Evolutionary conservation across 2,888 invertebrate species (phyloP), one percentile per base, ranked within the genome.

Genomic region (Dascillus cervinus): DNA sequence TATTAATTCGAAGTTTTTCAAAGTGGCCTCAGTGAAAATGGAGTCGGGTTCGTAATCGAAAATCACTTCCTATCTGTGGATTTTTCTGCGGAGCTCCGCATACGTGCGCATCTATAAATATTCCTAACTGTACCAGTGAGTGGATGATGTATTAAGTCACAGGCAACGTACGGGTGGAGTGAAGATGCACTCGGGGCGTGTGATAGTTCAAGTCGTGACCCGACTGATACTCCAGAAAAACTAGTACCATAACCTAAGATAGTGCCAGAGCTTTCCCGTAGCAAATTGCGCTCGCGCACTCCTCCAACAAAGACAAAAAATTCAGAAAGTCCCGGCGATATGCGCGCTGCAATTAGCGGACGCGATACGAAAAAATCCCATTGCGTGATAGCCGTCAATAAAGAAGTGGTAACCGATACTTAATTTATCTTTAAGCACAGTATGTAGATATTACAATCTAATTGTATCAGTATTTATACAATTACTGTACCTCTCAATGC

Each of bases 181-280:
- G 43, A 41, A 39, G 46, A 43, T 46, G 37, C 44, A 41, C 47
- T 44, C 47, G 64, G 70, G 69, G 68, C 71, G 71, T 71, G 71
- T 66, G 70, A 71, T 71, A 71, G 71, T 70, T 71, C 70, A 71
- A 70, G 62, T 70, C 70, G 71, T 71, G 71, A 70, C 67, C 58
- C 57, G 62, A 60, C 43, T 42, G 37, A 32, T 54, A 53, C 47
- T 44, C 44, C 39, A 46, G 47, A 48, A 46, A 48, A 47, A 47
- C 46, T 37, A 36, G 39, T 43, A 38, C 48, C 46, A 32, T 35
- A 39, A 35, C 35, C 35, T 35, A 34, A 34, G 34, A 25, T 39
- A 34, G 31, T 35, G 22, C 13, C n/a, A 13, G 11, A 9, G 22
- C 20, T 20, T 29, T 21, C 26, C 20, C 31, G 20, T 31, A 31